Evolutionary conservation across 1,140 invertebrate genomes (phyloP).

Genomic region (Akabosia matsudoensis): DNA sequence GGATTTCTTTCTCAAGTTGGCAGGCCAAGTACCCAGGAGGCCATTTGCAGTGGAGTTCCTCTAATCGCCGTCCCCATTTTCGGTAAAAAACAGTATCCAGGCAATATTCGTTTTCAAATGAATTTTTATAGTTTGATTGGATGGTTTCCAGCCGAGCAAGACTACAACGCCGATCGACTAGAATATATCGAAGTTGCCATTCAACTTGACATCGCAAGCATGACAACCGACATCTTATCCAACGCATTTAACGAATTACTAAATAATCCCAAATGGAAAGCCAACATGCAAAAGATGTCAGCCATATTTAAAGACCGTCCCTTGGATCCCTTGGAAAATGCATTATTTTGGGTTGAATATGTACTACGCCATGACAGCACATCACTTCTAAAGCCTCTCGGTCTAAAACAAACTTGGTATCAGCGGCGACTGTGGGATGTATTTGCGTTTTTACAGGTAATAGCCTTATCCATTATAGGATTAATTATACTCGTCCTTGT

Average conservation of each 20-base stretch:
- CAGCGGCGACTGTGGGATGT: slow-evolving; percentile 49
- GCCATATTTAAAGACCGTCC: slow-evolving; percentile 57
- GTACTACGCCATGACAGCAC: slow-evolving; percentile 57
- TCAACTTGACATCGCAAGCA: not conserved
- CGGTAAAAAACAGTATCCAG: not conserved
- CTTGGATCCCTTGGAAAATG: slow-evolving; percentile 45
- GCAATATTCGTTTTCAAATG: not conserved
- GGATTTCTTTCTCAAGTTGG: slow-evolving; percentile 10
- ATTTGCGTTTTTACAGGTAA: not conserved
- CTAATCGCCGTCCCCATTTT: slow-evolving; percentile 2
- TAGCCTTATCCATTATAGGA: too few species aligned
- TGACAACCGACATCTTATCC: not conserved
- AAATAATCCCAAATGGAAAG: not conserved
- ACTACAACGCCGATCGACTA: slow-evolving; percentile 5
- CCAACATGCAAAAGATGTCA: not conserved
- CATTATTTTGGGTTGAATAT: slow-evolving; percentile 57
- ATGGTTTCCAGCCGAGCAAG: not conserved
- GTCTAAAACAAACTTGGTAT: slow-evolving; percentile 52
- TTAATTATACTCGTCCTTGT: too few species aligned
- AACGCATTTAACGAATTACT: not conserved
- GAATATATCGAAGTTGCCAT: not conserved
- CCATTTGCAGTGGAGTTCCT: not conserved
- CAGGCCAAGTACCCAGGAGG: not conserved
- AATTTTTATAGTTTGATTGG: slow-evolving; percentile 9
- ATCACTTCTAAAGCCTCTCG: slow-evolving; percentile 51